These are phyloP conservation scores for Homarus americanus DNA, from an alignment of 1,140 invertebrate genomes.

Conservation along the genomic window DNA sequence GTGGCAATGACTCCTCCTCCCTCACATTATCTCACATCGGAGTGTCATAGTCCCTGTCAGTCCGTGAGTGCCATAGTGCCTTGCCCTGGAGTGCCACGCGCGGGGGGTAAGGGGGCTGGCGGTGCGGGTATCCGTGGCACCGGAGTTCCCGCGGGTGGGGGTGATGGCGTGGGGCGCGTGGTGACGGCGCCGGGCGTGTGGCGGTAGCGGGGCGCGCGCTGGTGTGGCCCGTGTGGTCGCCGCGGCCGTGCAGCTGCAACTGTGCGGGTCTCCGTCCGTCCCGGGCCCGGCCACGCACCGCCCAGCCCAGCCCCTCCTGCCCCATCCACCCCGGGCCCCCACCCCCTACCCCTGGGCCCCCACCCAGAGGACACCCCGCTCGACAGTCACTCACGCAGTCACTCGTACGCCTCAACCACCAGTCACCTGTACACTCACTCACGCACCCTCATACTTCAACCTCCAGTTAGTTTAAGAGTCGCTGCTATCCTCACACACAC, in stretches of 20 bases:
- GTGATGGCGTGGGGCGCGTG: conserved; percentile 1
- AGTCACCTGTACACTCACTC: neutral
- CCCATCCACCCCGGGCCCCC: neutral
- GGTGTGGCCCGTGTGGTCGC: conserved; percentile 57
- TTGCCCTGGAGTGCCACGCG: neutral
- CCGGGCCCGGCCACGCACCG: conserved; percentile 21
- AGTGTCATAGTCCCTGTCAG: conserved; percentile 34
- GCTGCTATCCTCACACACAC: neutral
- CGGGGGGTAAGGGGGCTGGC: neutral
- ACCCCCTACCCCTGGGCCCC: neutral
- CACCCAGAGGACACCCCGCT: neutral
- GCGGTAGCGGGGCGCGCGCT: conserved; percentile 43
- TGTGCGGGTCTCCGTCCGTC: conserved; percentile 65
- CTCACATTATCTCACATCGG: conserved; percentile 39
- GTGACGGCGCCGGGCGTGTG: conserved; percentile 60
- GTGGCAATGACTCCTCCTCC: conserved; percentile 20
- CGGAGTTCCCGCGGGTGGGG: conserved; percentile 33
- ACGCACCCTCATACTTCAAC: too few species aligned
- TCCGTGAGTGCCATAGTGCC: conserved; percentile 12
- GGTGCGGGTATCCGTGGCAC: conserved; percentile 48
- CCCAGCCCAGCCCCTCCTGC: neutral
- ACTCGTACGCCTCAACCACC: conserved; percentile 6
- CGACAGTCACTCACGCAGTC: conserved; percentile 32
- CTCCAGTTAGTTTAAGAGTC: too few species aligned
- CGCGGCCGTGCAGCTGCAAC: conserved; percentile 66